Percentiles rank a stretch among this genome's conserved stretches.
phyloP scores from a whole-genome alignment of 2,888 invertebrate species.

The Mystacides longicornis region DNA sequence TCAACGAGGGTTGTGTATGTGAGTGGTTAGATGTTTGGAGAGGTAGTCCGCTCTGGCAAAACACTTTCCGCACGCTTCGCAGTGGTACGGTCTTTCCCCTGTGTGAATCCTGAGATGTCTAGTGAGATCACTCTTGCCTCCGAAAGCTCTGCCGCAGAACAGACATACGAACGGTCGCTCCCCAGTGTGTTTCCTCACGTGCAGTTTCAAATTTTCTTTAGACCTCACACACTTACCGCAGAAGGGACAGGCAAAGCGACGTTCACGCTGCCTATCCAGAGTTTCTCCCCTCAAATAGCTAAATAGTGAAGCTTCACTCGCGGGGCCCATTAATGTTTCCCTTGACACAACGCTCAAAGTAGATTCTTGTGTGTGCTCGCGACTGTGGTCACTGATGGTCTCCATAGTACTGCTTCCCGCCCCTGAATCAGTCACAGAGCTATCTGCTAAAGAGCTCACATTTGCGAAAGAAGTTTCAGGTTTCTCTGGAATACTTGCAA shows the following conservation, averaged over 20 bases:
- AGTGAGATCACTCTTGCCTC: constrained; percentile 81
- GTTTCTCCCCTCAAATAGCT: constrained; percentile 59
- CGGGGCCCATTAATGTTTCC: constrained; percentile 31
- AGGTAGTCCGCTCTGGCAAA: constrained; percentile 86
- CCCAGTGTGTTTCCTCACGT: constrained; percentile 79
- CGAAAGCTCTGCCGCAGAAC: constrained; percentile 82
- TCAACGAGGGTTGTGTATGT: constrained; percentile 66
- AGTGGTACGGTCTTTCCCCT: constrained; percentile 83
- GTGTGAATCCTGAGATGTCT: constrained; percentile 83
- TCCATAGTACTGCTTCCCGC: constrained; percentile 41
- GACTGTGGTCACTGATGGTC: constrained; percentile 36
- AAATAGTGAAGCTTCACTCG: constrained; percentile 52
- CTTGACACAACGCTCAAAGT: constrained; percentile 33
- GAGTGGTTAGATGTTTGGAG: constrained; percentile 85
- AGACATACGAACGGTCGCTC: constrained; percentile 87
- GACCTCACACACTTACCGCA: constrained; percentile 85
- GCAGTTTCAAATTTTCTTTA: constrained; percentile 80
- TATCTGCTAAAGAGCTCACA: constrained; percentile 48
- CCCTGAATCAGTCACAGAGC: constrained; percentile 46
- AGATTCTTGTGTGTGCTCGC: constrained; percentile 29
- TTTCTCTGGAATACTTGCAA: constrained; percentile 34
- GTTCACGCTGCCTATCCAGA: constrained; percentile 57
- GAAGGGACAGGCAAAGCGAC: constrained; percentile 80
- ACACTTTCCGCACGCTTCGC: constrained; percentile 87
- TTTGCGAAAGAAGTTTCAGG: constrained; percentile 47